Evolutionary conservation across 2,797 vertebrate genomes (phyloP).

Genomic region (Masticophis lateralis): DNA sequence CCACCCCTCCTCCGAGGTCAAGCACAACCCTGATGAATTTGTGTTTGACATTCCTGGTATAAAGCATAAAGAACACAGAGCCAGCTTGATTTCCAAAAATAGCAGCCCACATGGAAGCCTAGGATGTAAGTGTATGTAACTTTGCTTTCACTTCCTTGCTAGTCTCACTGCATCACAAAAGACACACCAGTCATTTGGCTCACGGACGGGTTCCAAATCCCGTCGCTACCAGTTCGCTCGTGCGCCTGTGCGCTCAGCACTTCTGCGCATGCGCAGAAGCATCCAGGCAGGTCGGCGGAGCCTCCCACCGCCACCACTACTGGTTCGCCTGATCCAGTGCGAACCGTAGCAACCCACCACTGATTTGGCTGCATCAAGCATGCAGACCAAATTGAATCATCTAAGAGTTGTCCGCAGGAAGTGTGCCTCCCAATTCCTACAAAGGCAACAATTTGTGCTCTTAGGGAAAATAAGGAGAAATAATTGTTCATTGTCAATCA

Average conservation of each 20-base stretch:
- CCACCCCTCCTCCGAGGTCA: too few species aligned
- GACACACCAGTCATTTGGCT: not conserved
- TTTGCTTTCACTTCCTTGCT: not conserved
- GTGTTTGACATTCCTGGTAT: too few species aligned
- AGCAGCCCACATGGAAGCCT: not conserved
- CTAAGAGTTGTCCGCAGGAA: not conserved
- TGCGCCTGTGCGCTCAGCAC: too few species aligned
- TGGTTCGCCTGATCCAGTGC: too few species aligned
- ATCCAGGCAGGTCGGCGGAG: too few species aligned
- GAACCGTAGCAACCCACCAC: too few species aligned
- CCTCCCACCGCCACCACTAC: too few species aligned
- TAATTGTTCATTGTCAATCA: not conserved
- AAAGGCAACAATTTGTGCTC: not conserved
- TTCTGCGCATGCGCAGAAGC: too few species aligned
- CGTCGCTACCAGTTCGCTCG: too few species aligned
- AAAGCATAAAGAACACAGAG: not conserved
- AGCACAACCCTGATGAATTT: too few species aligned
- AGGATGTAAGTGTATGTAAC: not conserved
- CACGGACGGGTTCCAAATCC: too few species aligned
- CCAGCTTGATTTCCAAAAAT: not conserved
- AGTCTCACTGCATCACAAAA: not conserved
- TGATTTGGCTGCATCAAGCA: not conserved
- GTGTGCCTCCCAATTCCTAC: not conserved
- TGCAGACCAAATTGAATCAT: not conserved
- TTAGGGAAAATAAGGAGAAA: too few species aligned